These are phyloP conservation scores for Ormyrus thymus DNA, from an alignment of 2,888 invertebrate genomes.

Conservation along the genomic window DNA sequence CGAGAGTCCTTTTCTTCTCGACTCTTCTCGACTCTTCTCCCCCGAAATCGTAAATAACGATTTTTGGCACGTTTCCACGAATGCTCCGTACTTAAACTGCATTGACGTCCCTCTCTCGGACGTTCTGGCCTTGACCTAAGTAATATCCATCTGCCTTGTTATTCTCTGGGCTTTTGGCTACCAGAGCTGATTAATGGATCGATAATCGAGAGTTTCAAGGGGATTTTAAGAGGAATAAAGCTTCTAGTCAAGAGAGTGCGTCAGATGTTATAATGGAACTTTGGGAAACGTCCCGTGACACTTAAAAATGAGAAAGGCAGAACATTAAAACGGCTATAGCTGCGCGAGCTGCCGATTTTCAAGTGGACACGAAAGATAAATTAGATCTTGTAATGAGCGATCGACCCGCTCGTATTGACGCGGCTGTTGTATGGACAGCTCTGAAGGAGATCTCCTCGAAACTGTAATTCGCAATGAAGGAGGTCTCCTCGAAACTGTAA, in stretches of 20 bases:
- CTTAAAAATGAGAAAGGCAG: no score
- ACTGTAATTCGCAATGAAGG: slow-evolving; percentile 10
- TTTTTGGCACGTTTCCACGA: slow-evolving; percentile 29
- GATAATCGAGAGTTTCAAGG: not conserved
- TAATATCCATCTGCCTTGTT: no score
- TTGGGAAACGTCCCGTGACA: no score
- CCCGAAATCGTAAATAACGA: slow-evolving; percentile 27
- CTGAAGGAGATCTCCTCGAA: slow-evolving; percentile 17
- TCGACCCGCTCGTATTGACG: no score
- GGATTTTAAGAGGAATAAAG: not conserved
- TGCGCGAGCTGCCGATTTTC: no score
- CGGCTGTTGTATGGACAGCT: no score
- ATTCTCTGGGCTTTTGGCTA: not conserved
- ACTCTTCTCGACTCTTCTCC: not conserved
- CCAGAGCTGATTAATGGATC: not conserved
- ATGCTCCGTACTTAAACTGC: not conserved
- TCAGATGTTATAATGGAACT: no score
- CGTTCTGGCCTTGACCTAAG: slow-evolving; percentile 20
- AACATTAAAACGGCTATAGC: no score
- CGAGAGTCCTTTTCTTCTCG: not conserved
- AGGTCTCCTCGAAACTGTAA: slow-evolving; percentile 19
- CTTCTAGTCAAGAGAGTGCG: not conserved
- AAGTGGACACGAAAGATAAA: no score
- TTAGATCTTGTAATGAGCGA: no score
- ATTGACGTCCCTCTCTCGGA: not conserved